Conservation (phyloP, 2,888 invertebrate species). For the Congeria kusceri region DNA sequence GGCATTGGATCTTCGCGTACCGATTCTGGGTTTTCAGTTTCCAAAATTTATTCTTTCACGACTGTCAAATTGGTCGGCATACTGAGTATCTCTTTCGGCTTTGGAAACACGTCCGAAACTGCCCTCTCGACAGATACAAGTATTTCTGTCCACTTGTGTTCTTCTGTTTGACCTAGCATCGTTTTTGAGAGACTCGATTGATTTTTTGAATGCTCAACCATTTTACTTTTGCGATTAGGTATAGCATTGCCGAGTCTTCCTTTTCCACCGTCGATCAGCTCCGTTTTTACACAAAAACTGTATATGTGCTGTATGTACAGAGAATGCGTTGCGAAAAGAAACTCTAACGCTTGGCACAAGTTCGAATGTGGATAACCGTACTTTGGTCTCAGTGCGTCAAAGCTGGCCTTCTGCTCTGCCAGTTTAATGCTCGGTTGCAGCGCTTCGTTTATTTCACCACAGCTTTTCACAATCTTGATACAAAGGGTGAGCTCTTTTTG, state of each 20-base stretch:
- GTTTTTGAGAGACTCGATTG: not conserved
- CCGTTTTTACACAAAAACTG: not conserved
- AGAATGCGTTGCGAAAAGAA: not conserved
- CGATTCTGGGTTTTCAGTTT: too few species aligned
- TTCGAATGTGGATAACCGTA: conserved; percentile 4
- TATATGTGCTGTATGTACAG: not conserved
- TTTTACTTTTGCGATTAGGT: conserved; percentile 7
- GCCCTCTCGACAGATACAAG: too few species aligned
- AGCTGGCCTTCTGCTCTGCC: too few species aligned
- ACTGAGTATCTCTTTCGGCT: too few species aligned
- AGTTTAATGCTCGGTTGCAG: not conserved
- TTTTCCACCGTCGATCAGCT: not conserved
- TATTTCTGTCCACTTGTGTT: too few species aligned
- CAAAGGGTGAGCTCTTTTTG: conserved; percentile 3
- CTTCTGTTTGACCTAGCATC: not conserved
- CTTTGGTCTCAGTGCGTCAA: not conserved
- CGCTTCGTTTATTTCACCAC: not conserved
- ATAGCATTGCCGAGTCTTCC: not conserved
- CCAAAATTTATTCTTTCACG: too few species aligned
- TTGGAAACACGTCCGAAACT: too few species aligned
- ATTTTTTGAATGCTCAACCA: not conserved
- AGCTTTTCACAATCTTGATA: not conserved
- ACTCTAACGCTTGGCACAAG: conserved; percentile 4
- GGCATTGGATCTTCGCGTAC: too few species aligned
- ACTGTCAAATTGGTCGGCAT: too few species aligned